A percentile compares a stretch with the other conserved stretches of the same genome.
Conservation (phyloP, 2,888 invertebrate species). For the Therioaphis trifolii region DNA sequence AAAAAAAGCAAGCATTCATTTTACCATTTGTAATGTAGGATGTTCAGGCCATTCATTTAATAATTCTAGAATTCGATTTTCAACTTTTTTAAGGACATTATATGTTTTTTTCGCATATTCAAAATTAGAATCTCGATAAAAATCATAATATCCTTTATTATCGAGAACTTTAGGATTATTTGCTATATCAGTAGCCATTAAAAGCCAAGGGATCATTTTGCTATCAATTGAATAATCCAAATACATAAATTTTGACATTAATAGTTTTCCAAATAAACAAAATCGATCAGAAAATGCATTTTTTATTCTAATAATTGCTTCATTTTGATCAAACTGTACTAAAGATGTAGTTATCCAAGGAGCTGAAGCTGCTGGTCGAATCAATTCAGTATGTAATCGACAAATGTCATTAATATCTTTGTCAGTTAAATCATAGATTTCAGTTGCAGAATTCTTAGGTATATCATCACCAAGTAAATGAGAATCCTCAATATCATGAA, state of each 20-base stretch:
- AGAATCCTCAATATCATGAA: slow-evolving; percentile 39
- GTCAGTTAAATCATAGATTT: slow-evolving; percentile 68
- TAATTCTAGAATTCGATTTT: slow-evolving; percentile 74
- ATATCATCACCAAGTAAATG: slow-evolving; percentile 8
- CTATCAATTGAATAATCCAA: slow-evolving; percentile 73
- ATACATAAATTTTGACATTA: slow-evolving; percentile 71
- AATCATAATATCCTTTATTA: slow-evolving; percentile 71
- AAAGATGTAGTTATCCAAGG: slow-evolving; percentile 72
- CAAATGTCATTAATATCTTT: slow-evolving; percentile 75
- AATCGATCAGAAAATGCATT: slow-evolving; percentile 69
- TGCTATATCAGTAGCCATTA: slow-evolving; percentile 71
- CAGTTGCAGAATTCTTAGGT: not conserved
- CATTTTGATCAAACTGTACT: not conserved
- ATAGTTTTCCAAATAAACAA: slow-evolving; percentile 73
- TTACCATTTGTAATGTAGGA: slow-evolving; percentile 84
- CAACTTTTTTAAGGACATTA: slow-evolving; percentile 77
- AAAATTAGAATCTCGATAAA: slow-evolving; percentile 87
- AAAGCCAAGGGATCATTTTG: slow-evolving; percentile 73
- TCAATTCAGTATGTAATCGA: slow-evolving; percentile 74
- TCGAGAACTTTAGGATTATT: slow-evolving; percentile 68
- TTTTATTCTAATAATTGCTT: slow-evolving; percentile 40
- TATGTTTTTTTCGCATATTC: slow-evolving; percentile 80
- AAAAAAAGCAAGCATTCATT: too few relatives aligned
- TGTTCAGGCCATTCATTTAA: slow-evolving; percentile 89
- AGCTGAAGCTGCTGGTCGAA: slow-evolving; percentile 72